phyloP scores from a whole-genome alignment of 2,113 vertebrate species.

The human region DNA sequence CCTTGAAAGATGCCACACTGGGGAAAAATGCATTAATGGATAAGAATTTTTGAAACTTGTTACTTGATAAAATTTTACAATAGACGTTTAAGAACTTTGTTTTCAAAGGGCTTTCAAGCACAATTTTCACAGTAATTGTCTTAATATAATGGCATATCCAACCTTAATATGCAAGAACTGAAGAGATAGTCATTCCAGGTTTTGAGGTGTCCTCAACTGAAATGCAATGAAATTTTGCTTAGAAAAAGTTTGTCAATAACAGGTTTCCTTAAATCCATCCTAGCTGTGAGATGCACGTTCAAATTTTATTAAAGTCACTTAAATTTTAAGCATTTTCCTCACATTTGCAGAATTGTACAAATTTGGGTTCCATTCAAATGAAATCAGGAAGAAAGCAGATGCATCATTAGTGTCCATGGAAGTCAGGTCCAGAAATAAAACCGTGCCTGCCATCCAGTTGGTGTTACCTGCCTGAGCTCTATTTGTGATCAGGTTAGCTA shows the following conservation, averaged over 20 bases:
- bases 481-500: background rate
- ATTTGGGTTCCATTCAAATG: slow-evolving; percentile 27
- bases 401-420: background rate
- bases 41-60: slow-evolving; percentile 70
- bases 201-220: slow-evolving; percentile 26
- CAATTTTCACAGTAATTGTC: background rate
- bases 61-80: slow-evolving; percentile 60
- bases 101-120: slow-evolving; percentile 45
- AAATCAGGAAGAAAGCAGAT: slow-evolving; percentile 43
- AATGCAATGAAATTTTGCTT: slow-evolving; percentile 54
- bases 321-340: slow-evolving; percentile 42
- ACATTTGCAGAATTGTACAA: background rate
- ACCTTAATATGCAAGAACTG: background rate
- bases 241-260: slow-evolving; percentile 61
- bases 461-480: background rate
- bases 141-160: background rate
- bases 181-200: background rate
- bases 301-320: slow-evolving; percentile 45
- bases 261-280: slow-evolving; percentile 36
- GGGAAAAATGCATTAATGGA: slow-evolving; percentile 62
- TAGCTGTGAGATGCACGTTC: slow-evolving; percentile 29
- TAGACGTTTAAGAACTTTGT: background rate
- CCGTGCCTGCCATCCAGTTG: background rate
- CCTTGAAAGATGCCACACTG: slow-evolving; percentile 73
- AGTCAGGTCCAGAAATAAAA: background rate